phyloP scores from a whole-genome alignment of 2,888 invertebrate genomes.

The Calliphora vomitoria region DNA sequence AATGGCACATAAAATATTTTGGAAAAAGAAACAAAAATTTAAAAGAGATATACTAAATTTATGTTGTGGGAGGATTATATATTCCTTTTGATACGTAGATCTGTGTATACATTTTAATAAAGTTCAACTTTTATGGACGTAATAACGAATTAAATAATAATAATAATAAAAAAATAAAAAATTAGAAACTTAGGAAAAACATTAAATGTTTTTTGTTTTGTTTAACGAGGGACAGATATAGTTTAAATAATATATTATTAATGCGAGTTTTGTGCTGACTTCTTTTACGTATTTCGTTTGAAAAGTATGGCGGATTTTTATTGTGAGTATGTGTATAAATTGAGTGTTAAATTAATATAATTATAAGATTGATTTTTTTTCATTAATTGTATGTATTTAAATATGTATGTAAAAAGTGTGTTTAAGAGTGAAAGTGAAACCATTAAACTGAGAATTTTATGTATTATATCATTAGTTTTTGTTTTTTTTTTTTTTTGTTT shows the following conservation, averaged over 20 bases:
- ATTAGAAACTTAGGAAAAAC: constrained; percentile 40
- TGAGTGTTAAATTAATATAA: constrained; percentile 63
- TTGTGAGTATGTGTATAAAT: constrained; percentile 28
- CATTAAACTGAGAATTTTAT: constrained; percentile 81
- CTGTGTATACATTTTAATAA: constrained; percentile 40
- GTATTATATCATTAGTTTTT: constrained; percentile 58
- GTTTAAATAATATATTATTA: constrained; percentile 61
- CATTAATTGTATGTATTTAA: constrained; percentile 34
- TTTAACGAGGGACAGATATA: constrained; percentile 40
- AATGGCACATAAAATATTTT: constrained; percentile 54
- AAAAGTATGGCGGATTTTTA: constrained; percentile 45
- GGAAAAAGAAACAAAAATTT: background rate
- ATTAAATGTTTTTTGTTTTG: constrained; percentile 56
- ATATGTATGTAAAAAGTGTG: constrained; percentile 65
- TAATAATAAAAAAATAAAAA: constrained; percentile 2
- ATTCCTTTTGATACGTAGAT: constrained; percentile 29
- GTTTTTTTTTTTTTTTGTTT: constrained; percentile 33
- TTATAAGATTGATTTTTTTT: constrained; percentile 71
- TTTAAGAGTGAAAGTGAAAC: constrained; percentile 79
- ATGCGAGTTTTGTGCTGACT: constrained; percentile 68
- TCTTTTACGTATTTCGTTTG: constrained; percentile 49
- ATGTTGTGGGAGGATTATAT: background rate
- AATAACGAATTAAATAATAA: background rate
- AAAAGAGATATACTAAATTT: too few species aligned
- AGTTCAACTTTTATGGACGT: constrained; percentile 68